Evolutionary conservation across 2,113 vertebrate species (phyloP).

Genomic region (Tympanuchus pallidicinctus): DNA sequence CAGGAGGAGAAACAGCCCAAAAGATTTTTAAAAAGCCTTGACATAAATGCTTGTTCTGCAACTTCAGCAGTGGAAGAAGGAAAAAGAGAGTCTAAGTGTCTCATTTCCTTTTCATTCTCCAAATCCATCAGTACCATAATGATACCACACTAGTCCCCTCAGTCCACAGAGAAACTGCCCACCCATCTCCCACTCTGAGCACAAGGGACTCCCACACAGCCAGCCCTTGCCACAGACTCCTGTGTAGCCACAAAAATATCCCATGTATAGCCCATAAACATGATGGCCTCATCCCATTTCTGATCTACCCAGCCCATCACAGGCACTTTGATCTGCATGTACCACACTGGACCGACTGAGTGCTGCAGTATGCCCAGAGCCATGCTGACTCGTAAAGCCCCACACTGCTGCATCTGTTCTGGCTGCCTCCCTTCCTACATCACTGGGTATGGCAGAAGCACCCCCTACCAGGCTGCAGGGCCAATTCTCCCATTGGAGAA

Average conservation of each 20-base stretch:
- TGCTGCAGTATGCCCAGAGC: not conserved
- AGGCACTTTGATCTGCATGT: rapidly evolving
- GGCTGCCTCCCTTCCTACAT: not conserved
- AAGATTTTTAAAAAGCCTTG: not conserved
- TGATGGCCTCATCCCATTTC: not conserved
- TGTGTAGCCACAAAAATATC: not conserved
- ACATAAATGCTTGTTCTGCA: not conserved
- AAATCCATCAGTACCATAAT: not conserved
- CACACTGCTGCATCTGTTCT: not conserved
- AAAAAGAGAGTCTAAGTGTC: rapidly evolving
- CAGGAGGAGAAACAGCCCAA: not conserved
- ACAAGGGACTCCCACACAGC: not conserved
- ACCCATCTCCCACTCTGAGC: not conserved
- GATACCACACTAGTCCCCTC: not conserved
- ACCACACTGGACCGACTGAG: rapidly evolving
- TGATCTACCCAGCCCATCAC: not conserved
- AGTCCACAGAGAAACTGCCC: not conserved
- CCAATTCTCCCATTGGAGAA: not conserved
- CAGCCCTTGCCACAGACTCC: not conserved
- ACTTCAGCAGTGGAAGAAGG: rapidly evolving
- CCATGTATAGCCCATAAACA: not conserved
- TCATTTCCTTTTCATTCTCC: not conserved
- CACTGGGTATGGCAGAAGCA: not conserved
- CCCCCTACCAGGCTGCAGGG: not conserved
- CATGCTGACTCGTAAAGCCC: not conserved